These are phyloP conservation scores for Bembecia ichneumoniformis DNA, from an alignment of 2,888 invertebrate genomes.

Conservation along the genomic window DNA sequence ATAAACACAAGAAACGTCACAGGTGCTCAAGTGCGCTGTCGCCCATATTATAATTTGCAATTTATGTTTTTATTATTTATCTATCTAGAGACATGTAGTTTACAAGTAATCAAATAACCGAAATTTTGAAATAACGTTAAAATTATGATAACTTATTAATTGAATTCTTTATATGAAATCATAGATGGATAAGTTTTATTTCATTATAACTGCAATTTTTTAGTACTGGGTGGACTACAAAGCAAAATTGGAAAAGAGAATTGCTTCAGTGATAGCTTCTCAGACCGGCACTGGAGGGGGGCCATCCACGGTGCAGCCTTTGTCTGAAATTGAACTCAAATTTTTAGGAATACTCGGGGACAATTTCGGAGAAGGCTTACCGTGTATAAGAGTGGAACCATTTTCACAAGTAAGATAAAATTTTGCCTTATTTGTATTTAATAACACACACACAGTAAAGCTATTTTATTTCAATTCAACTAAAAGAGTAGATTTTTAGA, in stretches of 20 bases:
- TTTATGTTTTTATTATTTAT: too few species aligned
- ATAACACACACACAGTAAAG: too few species aligned
- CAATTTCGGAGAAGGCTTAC: not conserved
- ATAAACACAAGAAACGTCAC: too few species aligned
- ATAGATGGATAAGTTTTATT: not conserved
- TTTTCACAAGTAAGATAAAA: not conserved
- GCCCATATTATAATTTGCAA: too few species aligned
- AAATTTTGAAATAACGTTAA: not conserved
- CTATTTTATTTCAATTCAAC: too few species aligned
- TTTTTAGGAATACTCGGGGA: not conserved
- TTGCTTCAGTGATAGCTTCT: not conserved
- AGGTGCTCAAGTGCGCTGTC: too few species aligned
- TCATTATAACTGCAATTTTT: not conserved
- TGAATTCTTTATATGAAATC: not conserved
- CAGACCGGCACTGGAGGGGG: not conserved
- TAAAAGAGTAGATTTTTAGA: too few species aligned
- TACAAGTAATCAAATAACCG: too few species aligned
- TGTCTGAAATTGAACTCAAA: not conserved
- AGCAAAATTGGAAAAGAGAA: not conserved
- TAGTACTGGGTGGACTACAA: constrained; percentile 1
- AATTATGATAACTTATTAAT: not conserved
- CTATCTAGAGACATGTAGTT: too few species aligned
- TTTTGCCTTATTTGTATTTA: not conserved
- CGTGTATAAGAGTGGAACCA: not conserved
- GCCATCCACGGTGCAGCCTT: not conserved